Conservation (phyloP, 2,888 invertebrate genomes). For the Diabrotica balteata region DNA sequence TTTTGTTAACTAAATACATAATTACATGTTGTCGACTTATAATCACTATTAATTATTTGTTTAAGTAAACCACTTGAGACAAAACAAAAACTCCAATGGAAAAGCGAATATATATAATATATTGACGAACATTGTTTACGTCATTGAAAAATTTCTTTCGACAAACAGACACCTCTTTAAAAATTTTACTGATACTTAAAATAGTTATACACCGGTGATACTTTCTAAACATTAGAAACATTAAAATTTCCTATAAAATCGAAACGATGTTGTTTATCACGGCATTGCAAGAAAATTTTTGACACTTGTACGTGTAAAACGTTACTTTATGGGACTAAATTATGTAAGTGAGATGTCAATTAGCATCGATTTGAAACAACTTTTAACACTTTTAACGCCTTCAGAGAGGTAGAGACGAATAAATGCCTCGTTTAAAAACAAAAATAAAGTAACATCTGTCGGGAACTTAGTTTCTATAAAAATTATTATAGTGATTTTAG, state of each 20-base stretch:
- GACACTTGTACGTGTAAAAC: constrained; percentile 6
- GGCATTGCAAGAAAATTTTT: constrained; percentile 1
- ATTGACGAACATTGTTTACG: too few species aligned
- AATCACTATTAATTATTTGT: too few species aligned
- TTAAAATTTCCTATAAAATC: background rate
- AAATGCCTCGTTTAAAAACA: too few species aligned
- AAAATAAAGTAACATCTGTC: too few species aligned
- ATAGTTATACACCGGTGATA: background rate
- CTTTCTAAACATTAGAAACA: background rate
- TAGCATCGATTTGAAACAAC: constrained; percentile 3
- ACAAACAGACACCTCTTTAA: background rate
- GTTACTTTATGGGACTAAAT: constrained; percentile 7
- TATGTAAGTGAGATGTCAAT: background rate
- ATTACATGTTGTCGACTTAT: too few species aligned
- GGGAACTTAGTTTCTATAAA: too few species aligned
- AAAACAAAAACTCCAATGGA: too few species aligned
- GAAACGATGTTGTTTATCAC: background rate
- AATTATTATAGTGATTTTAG: too few species aligned
- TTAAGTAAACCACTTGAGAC: background rate
- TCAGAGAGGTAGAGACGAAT: background rate
- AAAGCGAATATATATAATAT: too few species aligned
- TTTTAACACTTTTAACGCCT: constrained; percentile 11
- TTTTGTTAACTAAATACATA: too few species aligned
- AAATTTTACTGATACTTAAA: background rate
- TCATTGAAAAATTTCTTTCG: background rate